Evolutionary conservation across 2,888 invertebrate species (phyloP).

Genomic region (Ramazzottius varieornatus): DNA sequence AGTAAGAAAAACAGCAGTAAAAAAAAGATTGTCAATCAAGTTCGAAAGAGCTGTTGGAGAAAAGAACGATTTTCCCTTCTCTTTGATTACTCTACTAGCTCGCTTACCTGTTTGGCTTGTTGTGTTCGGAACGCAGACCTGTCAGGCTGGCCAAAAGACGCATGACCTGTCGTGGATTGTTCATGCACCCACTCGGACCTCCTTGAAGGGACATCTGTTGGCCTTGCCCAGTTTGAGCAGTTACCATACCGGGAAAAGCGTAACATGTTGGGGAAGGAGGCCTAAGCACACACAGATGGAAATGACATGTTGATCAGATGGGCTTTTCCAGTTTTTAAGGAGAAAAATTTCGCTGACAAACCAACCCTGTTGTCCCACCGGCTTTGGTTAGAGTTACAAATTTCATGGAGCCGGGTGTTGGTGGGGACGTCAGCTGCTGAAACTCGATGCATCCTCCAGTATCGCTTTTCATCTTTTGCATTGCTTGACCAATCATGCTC

Average conservation of each 20-base stretch:
- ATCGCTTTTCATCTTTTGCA: neutral
- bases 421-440: neutral
- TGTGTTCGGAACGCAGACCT: neutral
- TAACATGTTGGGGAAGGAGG: neutral
- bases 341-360: neutral
- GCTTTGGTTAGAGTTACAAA: neutral
- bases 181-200: neutral
- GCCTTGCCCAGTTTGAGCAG: neutral
- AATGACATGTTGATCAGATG: neutral
- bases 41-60: too few relatives aligned
- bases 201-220: neutral
- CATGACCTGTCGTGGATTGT: neutral
- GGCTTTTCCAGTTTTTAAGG: neutral
- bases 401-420: neutral
- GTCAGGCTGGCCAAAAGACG: neutral
- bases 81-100: too few relatives aligned
- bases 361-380: neutral
- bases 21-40: too few relatives aligned
- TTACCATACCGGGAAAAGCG: neutral
- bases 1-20: too few relatives aligned
- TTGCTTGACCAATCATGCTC: neutral
- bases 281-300: neutral
- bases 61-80: too few relatives aligned
- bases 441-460: neutral
- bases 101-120: neutral